Evolutionary conservation across 2,888 invertebrate species (phyloP).

Genomic region (Aromia moschata): DNA sequence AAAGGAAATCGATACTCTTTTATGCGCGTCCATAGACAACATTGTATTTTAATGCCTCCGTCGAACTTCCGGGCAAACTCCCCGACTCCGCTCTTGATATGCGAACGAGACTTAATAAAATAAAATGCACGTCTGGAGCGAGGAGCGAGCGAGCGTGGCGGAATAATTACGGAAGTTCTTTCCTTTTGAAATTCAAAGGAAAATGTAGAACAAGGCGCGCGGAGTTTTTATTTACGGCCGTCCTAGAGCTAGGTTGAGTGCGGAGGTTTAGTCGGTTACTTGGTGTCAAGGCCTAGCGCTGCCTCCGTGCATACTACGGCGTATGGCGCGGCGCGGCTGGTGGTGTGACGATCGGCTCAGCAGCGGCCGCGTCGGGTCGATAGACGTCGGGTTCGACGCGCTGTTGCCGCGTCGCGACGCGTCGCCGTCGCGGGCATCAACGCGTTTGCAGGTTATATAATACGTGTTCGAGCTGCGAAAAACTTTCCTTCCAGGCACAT

Average conservation of each 20-base stretch:
- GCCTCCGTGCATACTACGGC: conserved; percentile 41
- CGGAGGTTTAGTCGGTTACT: conserved; percentile 51
- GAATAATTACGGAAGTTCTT: conserved; percentile 26
- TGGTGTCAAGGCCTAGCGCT: conserved; percentile 50
- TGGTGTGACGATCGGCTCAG: conserved; percentile 43
- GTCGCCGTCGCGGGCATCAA: not conserved
- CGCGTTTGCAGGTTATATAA: not conserved
- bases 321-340: conserved; percentile 40
- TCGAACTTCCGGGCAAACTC: conserved; percentile 3
- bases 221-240: conserved; percentile 35
- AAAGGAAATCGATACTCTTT: not conserved
- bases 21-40: not conserved
- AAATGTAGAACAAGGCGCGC: conserved; percentile 40
- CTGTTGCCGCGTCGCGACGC: conserved; percentile 35
- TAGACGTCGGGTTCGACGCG: conserved; percentile 38
- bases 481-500: too few relatives aligned
- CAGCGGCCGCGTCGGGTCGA: conserved; percentile 43
- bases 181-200: conserved; percentile 24
- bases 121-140: not conserved
- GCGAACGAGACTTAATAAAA: conserved; percentile 1
- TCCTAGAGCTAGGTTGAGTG: conserved; percentile 38
- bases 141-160: not conserved
- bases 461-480: too few relatives aligned
- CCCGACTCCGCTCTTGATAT: not conserved
- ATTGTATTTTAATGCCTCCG: not conserved